Evolutionary conservation across 2,888 invertebrate genomes (phyloP).

Genomic region (Tinea trinotella): DNA sequence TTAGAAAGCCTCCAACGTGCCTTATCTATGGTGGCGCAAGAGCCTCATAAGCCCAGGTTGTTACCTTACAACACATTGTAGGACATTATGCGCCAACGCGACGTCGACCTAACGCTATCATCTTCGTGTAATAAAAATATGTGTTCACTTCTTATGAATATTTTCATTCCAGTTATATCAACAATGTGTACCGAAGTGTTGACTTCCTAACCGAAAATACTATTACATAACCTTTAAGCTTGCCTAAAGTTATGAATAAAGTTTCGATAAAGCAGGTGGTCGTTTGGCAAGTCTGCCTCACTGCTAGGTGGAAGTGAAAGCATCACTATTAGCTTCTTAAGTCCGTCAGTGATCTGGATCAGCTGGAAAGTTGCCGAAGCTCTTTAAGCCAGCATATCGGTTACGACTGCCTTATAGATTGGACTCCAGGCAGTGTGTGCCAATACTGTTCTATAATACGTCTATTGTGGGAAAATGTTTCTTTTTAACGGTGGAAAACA

Average conservation of each 20-base stretch:
- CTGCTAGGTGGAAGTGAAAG: too few relatives aligned
- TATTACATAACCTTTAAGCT: not conserved
- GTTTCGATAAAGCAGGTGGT: too few relatives aligned
- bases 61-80: constrained; percentile 60
- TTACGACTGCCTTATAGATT: too few relatives aligned
- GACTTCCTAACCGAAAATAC: not conserved
- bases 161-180: constrained; percentile 28
- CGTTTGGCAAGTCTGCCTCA: too few relatives aligned
- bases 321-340: too few relatives aligned
- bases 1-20: constrained; percentile 58
- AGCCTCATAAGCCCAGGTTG: constrained; percentile 62
- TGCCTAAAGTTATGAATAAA: too few relatives aligned
- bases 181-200: not conserved
- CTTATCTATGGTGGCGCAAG: constrained; percentile 58
- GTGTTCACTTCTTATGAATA: constrained; percentile 49
- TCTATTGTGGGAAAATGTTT: not conserved
- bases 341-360: too few relatives aligned
- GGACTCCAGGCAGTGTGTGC: too few relatives aligned
- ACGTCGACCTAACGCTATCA: constrained; percentile 46
- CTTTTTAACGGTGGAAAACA: too few relatives aligned
- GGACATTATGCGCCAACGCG: constrained; percentile 59
- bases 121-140: constrained; percentile 55
- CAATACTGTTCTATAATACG: too few relatives aligned
- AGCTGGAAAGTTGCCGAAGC: too few relatives aligned
- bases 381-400: too few relatives aligned